These are phyloP conservation scores for Apamea monoglypha DNA, from an alignment of 2,888 invertebrate genomes.

Conservation along the genomic window DNA sequence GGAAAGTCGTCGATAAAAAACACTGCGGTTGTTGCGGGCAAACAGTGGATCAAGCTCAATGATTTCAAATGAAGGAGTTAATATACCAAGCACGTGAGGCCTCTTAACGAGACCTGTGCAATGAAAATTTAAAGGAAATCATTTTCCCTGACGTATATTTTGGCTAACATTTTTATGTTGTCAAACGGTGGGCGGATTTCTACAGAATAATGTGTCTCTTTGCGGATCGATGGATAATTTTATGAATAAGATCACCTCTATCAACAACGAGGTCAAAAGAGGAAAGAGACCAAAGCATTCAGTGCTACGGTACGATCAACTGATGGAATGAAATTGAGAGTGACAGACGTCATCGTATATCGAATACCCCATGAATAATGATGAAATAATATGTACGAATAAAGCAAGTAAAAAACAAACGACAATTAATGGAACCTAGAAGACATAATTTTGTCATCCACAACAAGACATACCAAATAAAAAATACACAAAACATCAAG, in stretches of 20 bases:
- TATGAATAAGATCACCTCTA: neutral
- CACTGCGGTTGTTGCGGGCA: no score
- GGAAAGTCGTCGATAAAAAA: constrained; percentile 30
- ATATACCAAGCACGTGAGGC: constrained; percentile 25
- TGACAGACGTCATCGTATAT: neutral
- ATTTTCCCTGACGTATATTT: constrained; percentile 1
- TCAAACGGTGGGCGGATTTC: constrained; percentile 1
- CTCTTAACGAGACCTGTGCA: constrained; percentile 13
- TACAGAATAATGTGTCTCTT: constrained; percentile 4
- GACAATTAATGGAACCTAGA: neutral
- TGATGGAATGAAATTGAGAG: neutral
- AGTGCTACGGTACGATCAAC: neutral
- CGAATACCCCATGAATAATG: neutral
- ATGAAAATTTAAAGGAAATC: neutral
- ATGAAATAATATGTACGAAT: neutral
- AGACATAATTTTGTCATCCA: neutral
- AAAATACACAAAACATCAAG: constrained; percentile 21
- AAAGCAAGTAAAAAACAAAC: neutral
- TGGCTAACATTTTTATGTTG: neutral
- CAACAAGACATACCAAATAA: constrained; percentile 3
- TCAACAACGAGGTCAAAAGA: neutral
- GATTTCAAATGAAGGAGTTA: constrained; percentile 16
- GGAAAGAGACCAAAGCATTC: neutral
- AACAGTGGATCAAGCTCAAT: constrained; percentile 33
- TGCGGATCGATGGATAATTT: neutral